phyloP scores from a whole-genome alignment of 2,113 vertebrate species.

The Pholis gunnellus region DNA sequence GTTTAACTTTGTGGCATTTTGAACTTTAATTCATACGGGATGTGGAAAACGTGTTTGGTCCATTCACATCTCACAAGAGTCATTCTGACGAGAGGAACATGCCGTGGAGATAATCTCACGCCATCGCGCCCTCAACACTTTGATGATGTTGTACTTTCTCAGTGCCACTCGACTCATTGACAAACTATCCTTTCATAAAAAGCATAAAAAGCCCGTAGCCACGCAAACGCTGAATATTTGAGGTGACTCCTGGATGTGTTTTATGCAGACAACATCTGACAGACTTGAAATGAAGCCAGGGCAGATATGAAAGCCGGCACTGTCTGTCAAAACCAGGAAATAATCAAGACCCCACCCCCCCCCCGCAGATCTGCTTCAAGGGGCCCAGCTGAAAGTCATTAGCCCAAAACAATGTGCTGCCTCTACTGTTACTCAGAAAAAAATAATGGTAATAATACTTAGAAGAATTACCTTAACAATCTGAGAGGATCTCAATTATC shows the following conservation, averaged over 20 bases:
- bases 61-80: constrained; percentile 64
- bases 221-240: constrained; percentile 73
- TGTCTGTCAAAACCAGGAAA: constrained; percentile 93
- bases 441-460: constrained; percentile 84
- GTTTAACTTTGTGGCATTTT: constrained; percentile 74
- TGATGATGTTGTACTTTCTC: constrained; percentile 53
- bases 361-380: constrained; percentile 79
- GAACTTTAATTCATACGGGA: constrained; percentile 76
- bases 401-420: constrained; percentile 91
- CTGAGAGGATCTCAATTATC: constrained; percentile 90
- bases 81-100: constrained; percentile 54
- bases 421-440: constrained; percentile 89
- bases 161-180: constrained; percentile 45
- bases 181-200: constrained; percentile 80
- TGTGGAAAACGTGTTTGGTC: constrained; percentile 69
- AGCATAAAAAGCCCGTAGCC: constrained; percentile 42
- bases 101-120: constrained; percentile 66
- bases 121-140: constrained; percentile 73
- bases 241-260: constrained; percentile 83
- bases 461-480: constrained; percentile 88
- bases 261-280: constrained; percentile 88
- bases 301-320: constrained; percentile 90
- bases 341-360: constrained; percentile 88
- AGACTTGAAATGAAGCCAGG: constrained; percentile 87
- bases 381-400: constrained; percentile 95